Evolutionary conservation across 23 tunicate genomes (phyloP).

Genomic region (Corella eumyota): DNA sequence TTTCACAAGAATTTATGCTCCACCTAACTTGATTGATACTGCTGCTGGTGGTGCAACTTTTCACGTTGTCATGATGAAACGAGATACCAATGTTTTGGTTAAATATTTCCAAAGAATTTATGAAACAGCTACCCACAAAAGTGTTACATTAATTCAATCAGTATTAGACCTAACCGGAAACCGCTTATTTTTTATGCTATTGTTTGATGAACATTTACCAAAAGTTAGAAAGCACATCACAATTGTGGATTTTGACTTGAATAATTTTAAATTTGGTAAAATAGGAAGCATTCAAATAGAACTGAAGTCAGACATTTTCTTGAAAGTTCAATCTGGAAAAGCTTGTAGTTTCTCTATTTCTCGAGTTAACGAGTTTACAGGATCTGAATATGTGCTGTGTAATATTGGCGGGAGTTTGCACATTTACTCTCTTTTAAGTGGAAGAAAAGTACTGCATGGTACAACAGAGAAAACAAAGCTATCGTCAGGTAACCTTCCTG

Average conservation of each 20-base stretch:
- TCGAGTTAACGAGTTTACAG: conserved; percentile 9
- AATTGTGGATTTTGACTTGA: conserved; percentile 32
- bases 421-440: conserved; percentile 42
- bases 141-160: conserved; percentile 5
- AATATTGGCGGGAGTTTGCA: conserved; percentile 27
- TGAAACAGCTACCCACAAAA: conserved; percentile 12
- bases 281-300: conserved; percentile 27
- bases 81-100: conserved; percentile 24
- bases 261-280: conserved; percentile 20
- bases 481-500: background rate
- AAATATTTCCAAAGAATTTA: conserved; percentile 22
- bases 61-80: conserved; percentile 26
- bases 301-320: conserved; percentile 14
- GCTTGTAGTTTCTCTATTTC: conserved; percentile 29
- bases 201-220: conserved; percentile 53
- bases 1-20: conserved; percentile 55
- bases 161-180: conserved; percentile 16
- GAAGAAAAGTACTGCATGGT: conserved; percentile 20
- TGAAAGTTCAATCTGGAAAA: conserved; percentile 10
- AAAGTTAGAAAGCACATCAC: conserved; percentile 46
- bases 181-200: conserved; percentile 45
- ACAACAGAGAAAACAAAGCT: conserved; percentile 2
- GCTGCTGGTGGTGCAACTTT: conserved; percentile 30
- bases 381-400: conserved; percentile 50
- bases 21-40: conserved; percentile 27